These are phyloP conservation scores for Larimichthys crocea DNA, from an alignment of 2,113 vertebrate species.

Conservation along the genomic window DNA sequence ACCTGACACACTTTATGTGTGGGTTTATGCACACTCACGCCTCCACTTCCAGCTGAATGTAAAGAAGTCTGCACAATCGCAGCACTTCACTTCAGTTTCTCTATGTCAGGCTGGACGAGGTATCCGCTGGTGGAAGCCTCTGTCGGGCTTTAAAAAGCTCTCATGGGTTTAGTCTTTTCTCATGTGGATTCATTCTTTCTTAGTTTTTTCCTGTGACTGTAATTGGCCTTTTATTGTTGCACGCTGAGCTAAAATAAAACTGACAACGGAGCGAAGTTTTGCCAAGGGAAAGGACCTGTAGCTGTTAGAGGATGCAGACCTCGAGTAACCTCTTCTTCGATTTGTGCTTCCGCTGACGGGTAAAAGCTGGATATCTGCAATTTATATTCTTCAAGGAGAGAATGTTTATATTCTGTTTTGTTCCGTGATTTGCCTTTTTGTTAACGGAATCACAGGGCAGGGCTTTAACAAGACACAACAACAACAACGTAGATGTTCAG, in stretches of 20 bases:
- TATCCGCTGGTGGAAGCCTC: slow-evolving; percentile 5
- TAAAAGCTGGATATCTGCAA: slow-evolving; percentile 22
- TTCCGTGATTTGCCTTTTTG: background rate
- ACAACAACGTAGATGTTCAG: too few species aligned
- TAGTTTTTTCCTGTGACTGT: slow-evolving; percentile 39
- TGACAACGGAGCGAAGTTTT: slow-evolving; percentile 4
- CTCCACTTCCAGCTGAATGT: background rate
- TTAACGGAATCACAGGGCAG: background rate
- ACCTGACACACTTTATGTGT: too few species aligned
- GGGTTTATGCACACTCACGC: background rate
- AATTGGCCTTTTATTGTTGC: slow-evolving; percentile 54
- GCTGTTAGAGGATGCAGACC: slow-evolving; percentile 9
- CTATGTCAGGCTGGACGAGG: background rate
- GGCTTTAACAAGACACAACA: slow-evolving; percentile 10
- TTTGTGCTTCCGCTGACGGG: background rate
- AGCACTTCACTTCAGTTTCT: background rate
- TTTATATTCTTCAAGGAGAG: background rate
- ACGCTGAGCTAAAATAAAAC: slow-evolving; percentile 37
- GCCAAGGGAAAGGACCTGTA: slow-evolving; percentile 3
- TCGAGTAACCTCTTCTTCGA: background rate
- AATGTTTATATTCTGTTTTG: background rate
- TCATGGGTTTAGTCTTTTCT: slow-evolving; percentile 14
- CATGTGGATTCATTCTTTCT: slow-evolving; percentile 31
- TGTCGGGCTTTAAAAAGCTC: slow-evolving; percentile 14
- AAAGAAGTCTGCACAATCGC: background rate